These are phyloP conservation scores for Amiota mariae DNA, from an alignment of 2,888 invertebrate genomes.

Conservation along the genomic window DNA sequence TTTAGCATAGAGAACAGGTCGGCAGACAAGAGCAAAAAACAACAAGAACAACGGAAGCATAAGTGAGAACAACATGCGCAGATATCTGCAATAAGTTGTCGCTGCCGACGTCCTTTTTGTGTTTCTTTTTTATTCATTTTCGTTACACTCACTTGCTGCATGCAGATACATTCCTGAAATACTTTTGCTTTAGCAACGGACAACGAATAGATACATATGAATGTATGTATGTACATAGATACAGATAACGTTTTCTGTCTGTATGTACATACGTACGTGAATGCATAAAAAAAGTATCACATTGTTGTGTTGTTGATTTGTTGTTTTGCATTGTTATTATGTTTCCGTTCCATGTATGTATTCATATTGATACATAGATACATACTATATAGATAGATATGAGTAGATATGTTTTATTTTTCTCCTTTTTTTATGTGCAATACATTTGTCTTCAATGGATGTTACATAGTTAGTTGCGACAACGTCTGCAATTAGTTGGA, in stretches of 20 bases:
- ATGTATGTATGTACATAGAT: too few relatives aligned
- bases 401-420: neutral
- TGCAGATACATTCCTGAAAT: slow-evolving; percentile 61
- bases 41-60: slow-evolving; percentile 6
- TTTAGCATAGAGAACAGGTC: slow-evolving; percentile 12
- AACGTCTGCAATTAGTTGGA: slow-evolving; percentile 6
- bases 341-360: too few relatives aligned
- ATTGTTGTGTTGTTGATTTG: too few relatives aligned
- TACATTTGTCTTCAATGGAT: slow-evolving; percentile 3
- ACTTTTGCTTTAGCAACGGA: slow-evolving; percentile 40
- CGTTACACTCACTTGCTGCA: neutral
- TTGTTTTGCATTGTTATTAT: too few relatives aligned
- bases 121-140: too few relatives aligned
- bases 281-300: too few relatives aligned
- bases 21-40: slow-evolving; percentile 9
- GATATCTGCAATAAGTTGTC: too few relatives aligned
- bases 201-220: neutral
- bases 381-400: too few relatives aligned
- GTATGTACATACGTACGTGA: too few relatives aligned
- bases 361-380: too few relatives aligned
- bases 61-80: slow-evolving; percentile 20
- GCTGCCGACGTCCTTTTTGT: too few relatives aligned
- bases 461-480: neutral
- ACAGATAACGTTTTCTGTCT: too few relatives aligned
- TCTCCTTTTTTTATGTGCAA: neutral